These are phyloP conservation scores for Drosophila multiciliata DNA, from an alignment of 2,888 invertebrate species.

Conservation along the genomic window DNA sequence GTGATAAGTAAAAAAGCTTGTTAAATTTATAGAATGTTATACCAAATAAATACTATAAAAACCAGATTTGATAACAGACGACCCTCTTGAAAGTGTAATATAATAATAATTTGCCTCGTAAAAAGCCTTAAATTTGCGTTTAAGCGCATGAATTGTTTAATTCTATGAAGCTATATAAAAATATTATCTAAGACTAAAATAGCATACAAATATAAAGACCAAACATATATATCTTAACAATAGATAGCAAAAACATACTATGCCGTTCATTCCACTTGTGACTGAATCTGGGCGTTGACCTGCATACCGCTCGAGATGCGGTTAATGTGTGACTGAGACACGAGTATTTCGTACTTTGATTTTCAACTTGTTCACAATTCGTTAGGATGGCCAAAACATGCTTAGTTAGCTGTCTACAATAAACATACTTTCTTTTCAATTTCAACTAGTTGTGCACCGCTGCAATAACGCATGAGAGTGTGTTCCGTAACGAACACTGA, in stretches of 20 bases:
- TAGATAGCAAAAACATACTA: conserved; percentile 26
- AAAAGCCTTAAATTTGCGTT: not conserved
- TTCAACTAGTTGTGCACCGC: conserved; percentile 56
- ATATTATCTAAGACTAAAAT: not conserved
- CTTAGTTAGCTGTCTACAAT: conserved; percentile 13
- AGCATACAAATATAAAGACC: not conserved
- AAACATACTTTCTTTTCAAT: conserved; percentile 73
- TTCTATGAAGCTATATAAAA: not conserved
- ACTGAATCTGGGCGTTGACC: conserved; percentile 45
- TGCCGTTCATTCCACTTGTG: conserved; percentile 70
- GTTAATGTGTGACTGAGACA: conserved; percentile 23
- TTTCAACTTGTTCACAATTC: conserved; percentile 55
- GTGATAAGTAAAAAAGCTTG: conserved; percentile 6
- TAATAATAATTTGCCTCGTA: not conserved
- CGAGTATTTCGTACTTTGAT: conserved; percentile 17
- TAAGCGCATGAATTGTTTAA: not conserved
- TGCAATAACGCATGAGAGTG: conserved; percentile 20
- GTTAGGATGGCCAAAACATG: conserved; percentile 38
- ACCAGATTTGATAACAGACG: not conserved
- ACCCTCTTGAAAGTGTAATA: not conserved
- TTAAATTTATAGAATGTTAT: not conserved
- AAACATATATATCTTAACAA: conserved; percentile 31
- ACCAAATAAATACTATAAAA: no score
- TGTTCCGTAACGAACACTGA: conserved; percentile 23
- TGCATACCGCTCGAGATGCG: conserved; percentile 6